Base-by-base conservation (phyloP, 2,888 invertebrate genomes). In the Netelia inedita region DNA sequence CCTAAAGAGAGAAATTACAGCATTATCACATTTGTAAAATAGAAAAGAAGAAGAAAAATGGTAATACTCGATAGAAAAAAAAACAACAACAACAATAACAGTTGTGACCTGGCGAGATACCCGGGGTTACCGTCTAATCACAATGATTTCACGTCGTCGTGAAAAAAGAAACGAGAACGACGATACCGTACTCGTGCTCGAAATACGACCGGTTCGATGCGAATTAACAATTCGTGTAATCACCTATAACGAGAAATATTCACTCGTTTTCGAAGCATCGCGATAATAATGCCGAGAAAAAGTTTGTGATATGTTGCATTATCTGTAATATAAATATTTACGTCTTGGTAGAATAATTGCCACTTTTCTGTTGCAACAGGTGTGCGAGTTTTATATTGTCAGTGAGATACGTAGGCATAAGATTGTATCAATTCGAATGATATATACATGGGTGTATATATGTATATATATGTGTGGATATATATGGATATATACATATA, bases 301-400 rank as follows among this genome's bases (percentile, higher is more conserved):
- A 63, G 5, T 16, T 35, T 53, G 28, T 8, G 11, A 35, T 63
- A 63, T 78, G 19, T 78, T 46, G 28, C 41, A 28, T 65, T 46
- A 28, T 46, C 41, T 63, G 50, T 68, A 69, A 11, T 66, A 41
- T 74, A 46, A 78, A 84, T 84, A 81, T 81, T 81, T 78, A 73
- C 23, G 59, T 46, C 43, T 55, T 23, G 53, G 46, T 35, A 80
- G 53, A 9, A 68, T 75, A 71, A 79, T 74, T 83, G 72, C 46
- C 61, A 53, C n/a, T 9, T 9, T 63, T 10, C 61, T 84, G 84
- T 84, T 84, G 76, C 83, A 73, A 80, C 83, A 84, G 80, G 76
- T 84, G 84, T 69, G 57, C 46, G 28, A 53, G 55, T 23, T 68
- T 53, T 19, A 57, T 57, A 19, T 19, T 57, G 21, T 10, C 2